Conservation (phyloP, 2,797 vertebrate species). For the Sebastiscus albofasciatus region DNA sequence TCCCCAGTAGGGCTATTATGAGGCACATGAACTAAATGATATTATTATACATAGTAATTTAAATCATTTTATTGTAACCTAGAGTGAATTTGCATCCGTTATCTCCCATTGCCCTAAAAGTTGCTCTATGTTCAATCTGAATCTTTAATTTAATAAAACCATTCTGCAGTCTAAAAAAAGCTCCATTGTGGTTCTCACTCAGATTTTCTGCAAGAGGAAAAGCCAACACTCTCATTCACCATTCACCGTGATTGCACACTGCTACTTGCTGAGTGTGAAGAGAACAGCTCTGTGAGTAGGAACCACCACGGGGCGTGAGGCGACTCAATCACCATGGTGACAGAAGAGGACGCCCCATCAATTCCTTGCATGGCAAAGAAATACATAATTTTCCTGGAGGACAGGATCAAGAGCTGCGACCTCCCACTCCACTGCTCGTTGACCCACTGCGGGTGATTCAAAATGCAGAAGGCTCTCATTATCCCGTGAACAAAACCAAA, state of each 20-base stretch:
- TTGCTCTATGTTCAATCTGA: neutral
- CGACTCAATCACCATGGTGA: constrained; percentile 67
- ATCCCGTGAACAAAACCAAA: constrained; percentile 35
- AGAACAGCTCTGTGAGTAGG: constrained; percentile 33
- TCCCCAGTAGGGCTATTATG: too few relatives aligned
- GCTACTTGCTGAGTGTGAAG: constrained; percentile 25
- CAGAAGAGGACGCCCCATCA: constrained; percentile 34
- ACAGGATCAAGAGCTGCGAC: constrained; percentile 37
- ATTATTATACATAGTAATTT: too few relatives aligned
- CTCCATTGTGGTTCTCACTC: neutral
- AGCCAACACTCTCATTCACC: constrained; percentile 11
- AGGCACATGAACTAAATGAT: too few relatives aligned
- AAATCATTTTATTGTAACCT: neutral
- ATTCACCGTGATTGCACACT: constrained; percentile 36
- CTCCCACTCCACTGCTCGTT: constrained; percentile 36
- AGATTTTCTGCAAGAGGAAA: neutral
- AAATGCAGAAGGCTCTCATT: constrained; percentile 30
- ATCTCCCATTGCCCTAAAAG: neutral
- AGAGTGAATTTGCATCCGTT: neutral
- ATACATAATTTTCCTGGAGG: constrained; percentile 34
- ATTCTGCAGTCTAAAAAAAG: neutral
- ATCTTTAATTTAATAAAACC: neutral
- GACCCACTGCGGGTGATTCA: constrained; percentile 22
- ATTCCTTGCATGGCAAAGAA: constrained; percentile 19
- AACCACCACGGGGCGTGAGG: constrained; percentile 29